Base-by-base conservation (phyloP, 2,888 invertebrate genomes). In the Tenthredo notha region DNA sequence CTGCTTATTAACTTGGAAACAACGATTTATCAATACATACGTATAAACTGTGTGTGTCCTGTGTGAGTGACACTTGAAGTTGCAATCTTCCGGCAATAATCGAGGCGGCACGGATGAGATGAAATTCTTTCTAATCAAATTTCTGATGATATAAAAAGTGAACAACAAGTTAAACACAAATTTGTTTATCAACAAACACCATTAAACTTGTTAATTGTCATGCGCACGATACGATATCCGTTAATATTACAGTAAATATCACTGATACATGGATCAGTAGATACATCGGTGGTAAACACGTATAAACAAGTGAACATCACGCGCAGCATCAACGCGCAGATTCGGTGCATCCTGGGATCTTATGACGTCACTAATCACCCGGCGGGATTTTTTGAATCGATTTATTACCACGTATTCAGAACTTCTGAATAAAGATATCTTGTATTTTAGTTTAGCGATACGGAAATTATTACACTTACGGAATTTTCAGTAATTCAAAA, bases 111-210 rank as follows among this genome's bases (percentile, higher is more conserved):
- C 25, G 12, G 4, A 21, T 21, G 21, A 21, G 21, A 61, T 25
- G 61, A 10, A 61, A 61, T 61, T 61, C 25, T 25, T 25, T 61
- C 25, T 58, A 21, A 61, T 25, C 9, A 25, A 61, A 61, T 25
- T 61, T 61, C 21, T 21, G 25, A 61, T 25, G 12, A 61, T 25
- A 61, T 0, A 25, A 61, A 10, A 12, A 61, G 61, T 25, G 12
- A 61, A 61, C 61, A 21, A 61, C 25, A 0, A 21, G 25, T 61
- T 21, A 3, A 0, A 10, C 61, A 25, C 61, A 0, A 61, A 25
- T 61, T 61, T 61, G 61, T 61, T 61, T 61, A 61, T 61, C 61
- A 61, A 61, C 61, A 61, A 61, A 25, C 54, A 54, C 4, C 54
- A 54, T 7, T n/a, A n/a, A 25, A 3, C 3, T 61, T 21, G 25